Percentiles rank a stretch among this genome's conserved stretches.
Evolutionary conservation across 2,797 vertebrate species (phyloP).

Genomic region (Novumbra hubbsi): DNA sequence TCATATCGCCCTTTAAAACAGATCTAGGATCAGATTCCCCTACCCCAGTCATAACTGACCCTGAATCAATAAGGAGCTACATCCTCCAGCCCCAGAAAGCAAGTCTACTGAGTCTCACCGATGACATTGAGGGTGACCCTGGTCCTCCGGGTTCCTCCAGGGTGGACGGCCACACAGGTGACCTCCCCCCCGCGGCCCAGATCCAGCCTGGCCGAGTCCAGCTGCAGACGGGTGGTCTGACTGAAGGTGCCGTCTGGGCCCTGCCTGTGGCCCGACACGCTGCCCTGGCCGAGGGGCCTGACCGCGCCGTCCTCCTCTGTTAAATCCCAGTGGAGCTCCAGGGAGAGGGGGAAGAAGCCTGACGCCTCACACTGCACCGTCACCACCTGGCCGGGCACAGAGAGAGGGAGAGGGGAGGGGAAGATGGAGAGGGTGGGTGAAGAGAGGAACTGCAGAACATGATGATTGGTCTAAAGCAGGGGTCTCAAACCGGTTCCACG

Average conservation of each 20-base stretch:
- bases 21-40: too few species aligned
- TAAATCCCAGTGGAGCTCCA: constrained; percentile 78
- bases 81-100: too few species aligned
- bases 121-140: constrained; percentile 67
- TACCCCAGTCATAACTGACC: too few species aligned
- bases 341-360: constrained; percentile 75
- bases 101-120: constrained; percentile 63
- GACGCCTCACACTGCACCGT: constrained; percentile 74
- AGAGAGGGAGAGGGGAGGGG: constrained; percentile 71
- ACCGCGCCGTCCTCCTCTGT: constrained; percentile 53
- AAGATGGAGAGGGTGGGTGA: constrained; percentile 73
- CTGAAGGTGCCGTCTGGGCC: constrained; percentile 78
- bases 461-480: too few species aligned
- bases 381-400: constrained; percentile 65
- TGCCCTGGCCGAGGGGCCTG: constrained; percentile 51
- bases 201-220: constrained; percentile 46
- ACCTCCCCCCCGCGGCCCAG: constrained; percentile 73
- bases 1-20: too few species aligned
- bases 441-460: too few species aligned
- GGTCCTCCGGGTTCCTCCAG: constrained; percentile 53
- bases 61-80: too few species aligned
- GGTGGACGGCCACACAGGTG: constrained; percentile 73
- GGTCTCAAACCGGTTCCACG: too few species aligned
- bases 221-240: constrained; percentile 68
- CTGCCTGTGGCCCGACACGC: constrained; percentile 71